These are phyloP conservation scores for Hirundichthys speculiger DNA, from an alignment of 2,113 vertebrate genomes.

Conservation along the genomic window DNA sequence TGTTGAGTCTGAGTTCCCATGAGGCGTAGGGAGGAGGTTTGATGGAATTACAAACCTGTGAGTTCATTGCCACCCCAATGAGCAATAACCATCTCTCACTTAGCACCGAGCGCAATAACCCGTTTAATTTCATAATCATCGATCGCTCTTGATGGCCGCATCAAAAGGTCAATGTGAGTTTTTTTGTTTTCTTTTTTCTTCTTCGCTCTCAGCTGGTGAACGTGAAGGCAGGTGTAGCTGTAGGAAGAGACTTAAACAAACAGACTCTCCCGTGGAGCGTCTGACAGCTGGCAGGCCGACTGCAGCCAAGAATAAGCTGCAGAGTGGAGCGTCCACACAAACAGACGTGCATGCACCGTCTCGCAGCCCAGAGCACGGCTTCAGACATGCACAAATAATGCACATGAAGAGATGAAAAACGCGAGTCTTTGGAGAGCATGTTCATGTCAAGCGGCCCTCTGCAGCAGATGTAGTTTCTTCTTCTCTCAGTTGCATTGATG, in stretches of 20 bases:
- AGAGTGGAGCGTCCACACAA: background rate
- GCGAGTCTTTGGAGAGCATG: too few species aligned
- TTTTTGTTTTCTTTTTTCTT: background rate
- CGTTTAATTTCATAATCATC: constrained; percentile 71
- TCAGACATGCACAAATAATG: too few species aligned
- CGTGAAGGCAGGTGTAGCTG: constrained; percentile 27
- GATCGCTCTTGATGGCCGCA: constrained; percentile 46
- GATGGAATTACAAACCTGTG: constrained; percentile 46
- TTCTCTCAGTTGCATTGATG: too few species aligned
- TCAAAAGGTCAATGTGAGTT: constrained; percentile 53
- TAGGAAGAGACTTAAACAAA: constrained; percentile 27
- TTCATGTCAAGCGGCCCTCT: too few species aligned
- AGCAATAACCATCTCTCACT: constrained; percentile 68
- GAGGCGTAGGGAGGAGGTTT: background rate
- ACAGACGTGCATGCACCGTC: too few species aligned
- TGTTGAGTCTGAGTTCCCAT: constrained; percentile 3
- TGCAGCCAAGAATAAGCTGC: too few species aligned
- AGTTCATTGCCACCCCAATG: constrained; percentile 62
- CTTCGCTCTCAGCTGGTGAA: background rate
- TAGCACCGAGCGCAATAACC: constrained; percentile 52
- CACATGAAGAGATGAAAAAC: too few species aligned
- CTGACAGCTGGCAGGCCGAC: constrained; percentile 43
- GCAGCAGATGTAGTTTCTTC: too few species aligned
- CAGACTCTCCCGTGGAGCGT: constrained; percentile 45
- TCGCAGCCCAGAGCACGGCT: too few species aligned